Conservation (phyloP, 1,140 invertebrate genomes). For the Tetragonula clypearis region DNA sequence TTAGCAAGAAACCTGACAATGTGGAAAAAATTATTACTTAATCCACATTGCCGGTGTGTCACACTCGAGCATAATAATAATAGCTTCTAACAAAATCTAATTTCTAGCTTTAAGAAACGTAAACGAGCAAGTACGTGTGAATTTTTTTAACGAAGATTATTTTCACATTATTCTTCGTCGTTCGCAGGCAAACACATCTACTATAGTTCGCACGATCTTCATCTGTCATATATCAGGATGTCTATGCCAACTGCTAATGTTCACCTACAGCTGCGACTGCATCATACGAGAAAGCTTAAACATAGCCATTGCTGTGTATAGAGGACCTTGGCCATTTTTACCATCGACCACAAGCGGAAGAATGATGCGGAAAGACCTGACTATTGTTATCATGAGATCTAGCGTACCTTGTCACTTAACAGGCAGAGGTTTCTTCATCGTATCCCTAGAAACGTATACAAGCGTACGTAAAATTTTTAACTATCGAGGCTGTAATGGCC, state of each 20-base stretch:
- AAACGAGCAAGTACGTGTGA: too few species aligned
- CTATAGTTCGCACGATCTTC: slow-evolving; percentile 24
- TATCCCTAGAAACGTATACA: slow-evolving; percentile 56
- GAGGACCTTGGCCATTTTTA: slow-evolving; percentile 26
- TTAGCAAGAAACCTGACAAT: too few species aligned
- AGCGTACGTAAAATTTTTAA: too few species aligned
- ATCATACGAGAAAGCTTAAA: slow-evolving; percentile 50
- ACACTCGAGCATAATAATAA: too few species aligned
- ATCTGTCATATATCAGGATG: slow-evolving; percentile 5
- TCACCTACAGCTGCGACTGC: slow-evolving; percentile 49
- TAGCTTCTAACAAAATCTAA: too few species aligned
- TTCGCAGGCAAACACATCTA: not conserved
- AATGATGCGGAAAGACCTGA: slow-evolving; percentile 31
- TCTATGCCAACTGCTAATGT: slow-evolving; percentile 47
- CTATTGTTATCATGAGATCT: slow-evolving; percentile 50
- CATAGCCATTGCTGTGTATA: slow-evolving; percentile 17
- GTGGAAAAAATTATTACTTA: too few species aligned
- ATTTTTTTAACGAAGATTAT: not conserved
- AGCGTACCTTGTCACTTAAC: slow-evolving; percentile 52
- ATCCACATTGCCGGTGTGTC: too few species aligned
- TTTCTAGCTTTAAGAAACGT: too few species aligned
- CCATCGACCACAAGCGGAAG: slow-evolving; percentile 13
- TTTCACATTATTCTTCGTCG: too few species aligned
- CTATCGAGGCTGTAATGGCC: too few species aligned
- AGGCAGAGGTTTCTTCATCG: slow-evolving; percentile 49